Evolutionary conservation across 2,797 vertebrate species (phyloP).

Genomic region (Stomatorhinus walkeri): DNA sequence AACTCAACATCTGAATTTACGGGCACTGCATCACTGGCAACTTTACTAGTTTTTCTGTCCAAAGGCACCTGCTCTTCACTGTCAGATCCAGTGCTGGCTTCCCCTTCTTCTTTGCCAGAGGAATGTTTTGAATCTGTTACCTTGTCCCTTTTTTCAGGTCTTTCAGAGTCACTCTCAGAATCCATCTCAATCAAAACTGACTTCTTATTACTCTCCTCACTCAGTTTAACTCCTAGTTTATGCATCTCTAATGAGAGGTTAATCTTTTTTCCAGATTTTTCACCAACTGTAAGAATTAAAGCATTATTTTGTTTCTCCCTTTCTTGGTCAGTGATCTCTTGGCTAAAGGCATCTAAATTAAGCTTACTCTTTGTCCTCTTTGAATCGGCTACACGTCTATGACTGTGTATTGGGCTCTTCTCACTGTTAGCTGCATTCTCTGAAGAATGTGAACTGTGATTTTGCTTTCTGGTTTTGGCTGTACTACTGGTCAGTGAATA

Average conservation of each 20-base stretch:
- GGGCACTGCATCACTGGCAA: constrained; percentile 24
- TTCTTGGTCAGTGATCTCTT: constrained; percentile 40
- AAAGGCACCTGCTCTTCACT: constrained; percentile 45
- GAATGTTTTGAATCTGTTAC: constrained; percentile 45
- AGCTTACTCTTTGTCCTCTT: constrained; percentile 31
- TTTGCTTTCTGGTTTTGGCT: constrained; percentile 40
- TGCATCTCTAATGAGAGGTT: constrained; percentile 34
- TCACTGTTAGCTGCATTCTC: constrained; percentile 58
- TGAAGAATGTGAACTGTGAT: constrained; percentile 47
- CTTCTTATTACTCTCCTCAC: constrained; percentile 50
- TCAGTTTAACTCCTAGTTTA: constrained; percentile 42
- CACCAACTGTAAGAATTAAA: constrained; percentile 43
- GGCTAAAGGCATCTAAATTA: constrained; percentile 38
- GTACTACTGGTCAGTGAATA: constrained; percentile 31
- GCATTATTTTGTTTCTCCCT: constrained; percentile 35
- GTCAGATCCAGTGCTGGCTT: constrained; percentile 84
- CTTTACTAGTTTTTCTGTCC: constrained; percentile 45
- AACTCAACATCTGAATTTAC: constrained; percentile 28
- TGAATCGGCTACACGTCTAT: constrained; percentile 25
- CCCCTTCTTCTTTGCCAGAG: constrained; percentile 90
- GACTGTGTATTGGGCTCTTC: constrained; percentile 31
- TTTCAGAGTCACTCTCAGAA: constrained; percentile 77
- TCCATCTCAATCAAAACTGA: constrained; percentile 68
- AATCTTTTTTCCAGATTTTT: constrained; percentile 51
- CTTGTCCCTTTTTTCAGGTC: constrained; percentile 38